Evolutionary conservation across 2,797 vertebrate species (phyloP).

Genomic region (Enoplosus armatus): DNA sequence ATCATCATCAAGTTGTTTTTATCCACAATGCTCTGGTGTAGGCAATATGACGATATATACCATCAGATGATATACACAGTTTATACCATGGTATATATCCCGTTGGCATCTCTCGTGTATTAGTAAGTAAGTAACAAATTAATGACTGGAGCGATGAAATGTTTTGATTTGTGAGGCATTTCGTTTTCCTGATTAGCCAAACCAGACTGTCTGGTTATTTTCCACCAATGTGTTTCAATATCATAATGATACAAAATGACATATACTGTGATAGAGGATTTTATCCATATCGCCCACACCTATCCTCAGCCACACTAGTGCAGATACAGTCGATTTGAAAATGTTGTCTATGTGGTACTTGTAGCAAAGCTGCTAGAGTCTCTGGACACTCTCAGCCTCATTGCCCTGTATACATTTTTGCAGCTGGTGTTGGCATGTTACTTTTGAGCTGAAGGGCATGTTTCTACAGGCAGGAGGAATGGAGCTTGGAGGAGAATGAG

Average conservation of each 20-base stretch:
- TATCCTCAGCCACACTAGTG: background rate
- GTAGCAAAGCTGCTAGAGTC: background rate
- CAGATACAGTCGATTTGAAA: background rate
- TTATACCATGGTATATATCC: background rate
- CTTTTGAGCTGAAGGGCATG: constrained; percentile 35
- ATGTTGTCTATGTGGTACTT: background rate
- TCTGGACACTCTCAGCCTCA: background rate
- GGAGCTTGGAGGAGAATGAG: constrained; percentile 31
- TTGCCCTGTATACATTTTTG: constrained; percentile 18
- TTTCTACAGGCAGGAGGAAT: constrained; percentile 54
- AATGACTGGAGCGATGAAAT: background rate
- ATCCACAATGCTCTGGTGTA: background rate
- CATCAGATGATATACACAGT: background rate
- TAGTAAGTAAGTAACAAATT: too few relatives aligned
- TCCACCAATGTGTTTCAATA: too few relatives aligned
- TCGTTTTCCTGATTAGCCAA: background rate
- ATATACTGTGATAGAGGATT: background rate
- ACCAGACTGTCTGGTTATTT: background rate
- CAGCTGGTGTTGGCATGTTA: constrained; percentile 16
- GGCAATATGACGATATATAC: too few relatives aligned
- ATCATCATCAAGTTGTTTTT: background rate
- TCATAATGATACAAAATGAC: background rate
- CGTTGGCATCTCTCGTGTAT: background rate
- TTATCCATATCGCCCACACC: background rate
- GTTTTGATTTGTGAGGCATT: background rate